Base-by-base conservation (phyloP, 2,888 invertebrate genomes). In the Tetragonula carbonaria region DNA sequence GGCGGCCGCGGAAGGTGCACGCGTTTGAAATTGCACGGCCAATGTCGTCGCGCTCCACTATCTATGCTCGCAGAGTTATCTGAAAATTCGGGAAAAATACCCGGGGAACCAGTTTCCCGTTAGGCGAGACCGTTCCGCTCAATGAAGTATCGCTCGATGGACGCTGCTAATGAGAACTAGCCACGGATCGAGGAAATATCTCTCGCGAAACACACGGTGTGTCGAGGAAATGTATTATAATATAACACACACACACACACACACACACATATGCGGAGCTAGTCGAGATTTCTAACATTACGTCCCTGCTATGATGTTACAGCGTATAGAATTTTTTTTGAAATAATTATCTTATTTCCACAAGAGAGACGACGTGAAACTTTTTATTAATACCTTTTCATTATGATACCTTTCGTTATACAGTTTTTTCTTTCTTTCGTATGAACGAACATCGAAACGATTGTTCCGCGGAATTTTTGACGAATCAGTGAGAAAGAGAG, bases 1-100 rank as follows among this genome's bases (percentile, higher is more conserved):
- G 86, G 73, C 74, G 62, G 57, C 68, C 23, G 55, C 28, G 45
- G 53, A 66, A 62, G 23, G 23, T 23, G 62, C 62, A 16, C 23
- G 66, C 50, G 67, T 74, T 80, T 83, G 73, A 80, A 80, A 86
- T 78, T 67, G 80, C 70, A 62, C 73, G 73, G 72, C 78, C 82
- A 83, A 80, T 80, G 80, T 84, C 84, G 74, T 53, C 55, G 63
- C 45, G 77, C 70, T 23, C 23, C 6, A 4, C 6, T n/a, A 66
- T 21, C 51, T 50, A 4, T 14, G 3, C 65, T 38, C 14, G 21
- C 13, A 3, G 18, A 38, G 63, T 77, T 77, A 45, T 38, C 71
- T 18, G 71, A 77, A 72, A 77, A 72, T 77, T 63, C 57, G 68
- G 57, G 59, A 68, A 50, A 68, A 76, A 73, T 74, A 53, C 65